Evolutionary conservation across 2,797 vertebrate species (phyloP), one percentile per base, ranked within the genome.

Genomic region (Sarcophilus harrisii): DNA sequence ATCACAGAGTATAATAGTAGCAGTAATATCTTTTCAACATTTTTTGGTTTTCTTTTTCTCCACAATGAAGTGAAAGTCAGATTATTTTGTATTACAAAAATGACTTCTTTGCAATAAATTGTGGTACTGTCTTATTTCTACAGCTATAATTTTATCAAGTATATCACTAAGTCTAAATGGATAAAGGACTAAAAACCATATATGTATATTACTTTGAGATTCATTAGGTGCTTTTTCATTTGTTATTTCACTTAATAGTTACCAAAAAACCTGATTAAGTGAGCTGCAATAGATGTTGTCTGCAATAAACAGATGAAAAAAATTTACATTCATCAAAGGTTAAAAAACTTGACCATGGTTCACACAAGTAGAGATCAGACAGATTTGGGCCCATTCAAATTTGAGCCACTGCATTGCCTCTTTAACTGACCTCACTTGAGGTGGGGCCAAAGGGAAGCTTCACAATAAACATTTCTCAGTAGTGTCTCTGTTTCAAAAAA

Each of bases 41-140:
- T 95, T 57, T 54, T 62, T 49, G 90, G 49, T 49, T 92, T 96
- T 58, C 30, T 60, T 93, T 94, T 96, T 58, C 91, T 94, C 45
- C 18, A 14, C 29, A 93, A n/a, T 16, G 66, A 92, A 93, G 93
- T 93, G 94, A 96, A 96, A 93, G 52, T 90, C 52, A 90, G 58
- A 60, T 91, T 96, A 73, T 97, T 95, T 96, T 93, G 45, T 95
- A 62, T 91, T 62, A 55, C 62, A 96, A 92, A 93, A 94, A 91
- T 93, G 52, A 90, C 29, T 55, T 9, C 66, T 57, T 91, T 93
- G 90, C 95, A n/a, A 93, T 73, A 93, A 91, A 93, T 87, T 91
- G 91, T 73, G n/a, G 18, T 62, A 58, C n/a, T 38, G 66, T 90
- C 59, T 95, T 38, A 30, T 55, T 95, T 92, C 54, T 90, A 57